Base-by-base conservation (phyloP, 2,797 vertebrate species). In the Huso huso region DNA sequence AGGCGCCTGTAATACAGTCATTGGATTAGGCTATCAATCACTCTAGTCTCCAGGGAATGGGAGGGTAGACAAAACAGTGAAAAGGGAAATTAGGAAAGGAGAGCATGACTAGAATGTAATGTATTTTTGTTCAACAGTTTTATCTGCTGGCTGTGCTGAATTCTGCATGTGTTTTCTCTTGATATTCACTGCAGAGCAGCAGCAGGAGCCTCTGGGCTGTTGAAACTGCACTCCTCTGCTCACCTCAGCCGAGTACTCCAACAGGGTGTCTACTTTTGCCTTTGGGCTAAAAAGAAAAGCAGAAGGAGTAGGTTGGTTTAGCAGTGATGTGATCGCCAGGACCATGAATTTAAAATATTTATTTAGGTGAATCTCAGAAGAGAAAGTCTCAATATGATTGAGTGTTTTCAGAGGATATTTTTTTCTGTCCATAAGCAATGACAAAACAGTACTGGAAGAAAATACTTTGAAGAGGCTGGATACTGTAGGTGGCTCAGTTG, bases 11-110 rank as follows among this genome's bases (percentile, higher is more conserved):
- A 89, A 88, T 86, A 84, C 87, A 90, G 89, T 91, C 85, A 83
- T 85, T 89, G 89, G 86, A 90, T 91, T 90, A 90, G 87, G 87
- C 89, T 91, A 91, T 93, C 90, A 91, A 91, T 93, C 91, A 92
- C 84, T 75, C 23, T 0, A 63, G 74, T 90, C 91, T 89, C 89
- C 68, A 67, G 89, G 87, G 87, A 89, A 86, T 79, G 75, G 78
- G 79, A 82, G 82, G 83, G 84, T 84, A 87, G 86, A 92, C 83
- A 86, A 90, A 88, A 90, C 78, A 84, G 82, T 83, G 85, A 86
- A 84, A 85, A 83, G 87, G 85, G 81, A 88, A 91, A 90, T 88
- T 85, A 90, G 82, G 81, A 84, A 83, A 80, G 76, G 82, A 83
- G 79, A 77, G 83, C 84, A 86, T 86, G 88, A 86, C 87, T 86